Conservation (phyloP, 2,888 invertebrate genomes). For the Spodoptera exigua region DNA sequence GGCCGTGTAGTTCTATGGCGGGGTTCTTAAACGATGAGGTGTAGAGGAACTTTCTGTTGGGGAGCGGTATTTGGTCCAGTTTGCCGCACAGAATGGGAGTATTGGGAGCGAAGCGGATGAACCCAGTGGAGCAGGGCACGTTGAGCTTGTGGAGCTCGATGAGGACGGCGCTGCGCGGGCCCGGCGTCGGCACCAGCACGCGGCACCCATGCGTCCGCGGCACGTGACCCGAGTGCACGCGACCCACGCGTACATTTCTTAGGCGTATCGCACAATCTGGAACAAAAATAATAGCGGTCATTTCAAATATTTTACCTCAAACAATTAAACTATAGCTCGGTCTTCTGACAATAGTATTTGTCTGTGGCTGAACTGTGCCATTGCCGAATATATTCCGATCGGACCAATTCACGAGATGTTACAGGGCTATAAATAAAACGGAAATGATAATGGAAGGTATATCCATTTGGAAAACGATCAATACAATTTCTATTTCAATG, state of each 20-base stretch:
- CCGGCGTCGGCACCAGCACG: slow-evolving; percentile 85
- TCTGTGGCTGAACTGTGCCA: slow-evolving; percentile 18
- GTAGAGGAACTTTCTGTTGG: slow-evolving; percentile 90
- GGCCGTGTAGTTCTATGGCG: slow-evolving; percentile 89
- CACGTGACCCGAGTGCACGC: slow-evolving; percentile 87
- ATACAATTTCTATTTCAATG: slow-evolving; percentile 19
- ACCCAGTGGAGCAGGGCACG: slow-evolving; percentile 91
- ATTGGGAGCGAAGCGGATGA: slow-evolving; percentile 89
- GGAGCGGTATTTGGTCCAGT: slow-evolving; percentile 90
- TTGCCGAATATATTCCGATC: slow-evolving; percentile 10
- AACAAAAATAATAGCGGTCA: slow-evolving; percentile 69
- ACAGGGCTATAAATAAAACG: slow-evolving; percentile 8
- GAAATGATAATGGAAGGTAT: slow-evolving; percentile 1
- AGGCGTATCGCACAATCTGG: slow-evolving; percentile 90
- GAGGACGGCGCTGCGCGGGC: slow-evolving; percentile 89
- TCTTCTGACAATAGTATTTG: slow-evolving; percentile 17
- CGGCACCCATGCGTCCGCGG: slow-evolving; percentile 88
- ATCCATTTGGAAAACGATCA: slow-evolving; percentile 33
- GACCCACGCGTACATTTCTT: slow-evolving; percentile 77
- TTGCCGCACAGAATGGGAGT: slow-evolving; percentile 91
- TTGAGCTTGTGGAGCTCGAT: slow-evolving; percentile 91
- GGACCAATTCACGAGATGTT: slow-evolving; percentile 6
- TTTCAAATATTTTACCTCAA: not conserved
- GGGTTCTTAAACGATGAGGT: slow-evolving; percentile 85
- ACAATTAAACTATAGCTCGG: not conserved